phyloP scores from a whole-genome alignment of 1,140 invertebrate genomes.

The Magallana ariakensis region DNA sequence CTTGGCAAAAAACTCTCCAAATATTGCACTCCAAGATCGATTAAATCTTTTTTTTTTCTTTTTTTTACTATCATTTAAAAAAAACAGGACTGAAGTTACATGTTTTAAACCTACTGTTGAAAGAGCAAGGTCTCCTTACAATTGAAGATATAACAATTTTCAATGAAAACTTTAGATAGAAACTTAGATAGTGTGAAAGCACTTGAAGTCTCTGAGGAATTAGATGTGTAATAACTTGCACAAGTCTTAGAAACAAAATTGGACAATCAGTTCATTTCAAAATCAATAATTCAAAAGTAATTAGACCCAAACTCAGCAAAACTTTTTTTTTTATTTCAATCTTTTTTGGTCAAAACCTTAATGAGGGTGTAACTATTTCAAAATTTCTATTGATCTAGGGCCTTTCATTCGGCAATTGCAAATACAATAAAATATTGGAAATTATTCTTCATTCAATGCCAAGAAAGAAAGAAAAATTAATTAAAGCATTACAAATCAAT shows the following conservation, averaged over 20 bases:
- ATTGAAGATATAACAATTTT: slow-evolving; percentile 30
- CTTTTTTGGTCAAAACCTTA: neutral
- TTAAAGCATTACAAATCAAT: slow-evolving; percentile 12
- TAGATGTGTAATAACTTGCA: neutral
- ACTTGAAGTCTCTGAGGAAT: neutral
- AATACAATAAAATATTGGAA: neutral
- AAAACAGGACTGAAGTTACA: slow-evolving; percentile 3
- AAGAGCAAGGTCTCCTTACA: neutral
- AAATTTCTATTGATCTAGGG: neutral
- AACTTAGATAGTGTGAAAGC: neutral
- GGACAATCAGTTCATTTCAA: slow-evolving; percentile 2
- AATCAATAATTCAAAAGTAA: slow-evolving; percentile 24
- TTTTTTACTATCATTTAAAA: neutral
- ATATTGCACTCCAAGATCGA: neutral
- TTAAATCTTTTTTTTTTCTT: neutral
- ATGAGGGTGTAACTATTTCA: neutral
- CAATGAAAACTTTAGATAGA: neutral
- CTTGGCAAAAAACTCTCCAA: neutral
- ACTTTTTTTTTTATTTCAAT: neutral
- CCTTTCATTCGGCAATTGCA: neutral
- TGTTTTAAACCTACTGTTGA: neutral
- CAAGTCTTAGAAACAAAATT: neutral
- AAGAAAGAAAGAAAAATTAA: neutral
- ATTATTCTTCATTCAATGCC: neutral
- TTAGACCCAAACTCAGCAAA: neutral